A percentile compares a stretch with the other conserved stretches of the same genome.
Conservation (phyloP, 1,140 invertebrate species). For the Drosophila lacteicornis region DNA sequence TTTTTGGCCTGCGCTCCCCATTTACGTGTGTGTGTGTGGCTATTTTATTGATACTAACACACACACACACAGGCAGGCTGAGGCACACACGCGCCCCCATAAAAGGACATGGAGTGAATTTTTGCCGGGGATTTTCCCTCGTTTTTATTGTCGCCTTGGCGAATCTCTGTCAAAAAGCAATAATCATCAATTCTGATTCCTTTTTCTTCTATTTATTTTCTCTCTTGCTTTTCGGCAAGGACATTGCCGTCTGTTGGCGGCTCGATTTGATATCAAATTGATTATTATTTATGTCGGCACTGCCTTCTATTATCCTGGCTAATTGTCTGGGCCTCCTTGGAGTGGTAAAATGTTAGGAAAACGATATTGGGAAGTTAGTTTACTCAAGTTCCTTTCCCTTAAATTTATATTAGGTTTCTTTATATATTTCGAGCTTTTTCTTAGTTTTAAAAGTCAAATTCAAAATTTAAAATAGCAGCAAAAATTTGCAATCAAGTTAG, state of each 20-base stretch:
- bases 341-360: neutral
- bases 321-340: conserved; percentile 35
- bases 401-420: neutral
- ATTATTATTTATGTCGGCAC: conserved; percentile 80
- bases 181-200: conserved; percentile 85
- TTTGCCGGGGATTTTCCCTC: conserved; percentile 25
- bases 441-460: no score
- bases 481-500: neutral
- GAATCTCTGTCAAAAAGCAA: conserved; percentile 84
- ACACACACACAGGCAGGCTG: conserved; percentile 27
- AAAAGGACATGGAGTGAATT: conserved; percentile 56
- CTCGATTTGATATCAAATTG: conserved; percentile 82
- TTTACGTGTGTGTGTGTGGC: conserved; percentile 48
- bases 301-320: conserved; percentile 21
- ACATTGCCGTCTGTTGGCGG: conserved; percentile 39
- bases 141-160: conserved; percentile 78
- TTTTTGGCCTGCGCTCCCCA: conserved; percentile 58
- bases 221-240: conserved; percentile 20
- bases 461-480: no score
- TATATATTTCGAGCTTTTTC: no score
- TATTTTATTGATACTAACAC: conserved; percentile 84
- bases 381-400: neutral
- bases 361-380: neutral
- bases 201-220: conserved; percentile 4
- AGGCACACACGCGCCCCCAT: conserved; percentile 29